Evolutionary conservation across 2,888 invertebrate species (phyloP).

Genomic region (Drosophila greeni): DNA sequence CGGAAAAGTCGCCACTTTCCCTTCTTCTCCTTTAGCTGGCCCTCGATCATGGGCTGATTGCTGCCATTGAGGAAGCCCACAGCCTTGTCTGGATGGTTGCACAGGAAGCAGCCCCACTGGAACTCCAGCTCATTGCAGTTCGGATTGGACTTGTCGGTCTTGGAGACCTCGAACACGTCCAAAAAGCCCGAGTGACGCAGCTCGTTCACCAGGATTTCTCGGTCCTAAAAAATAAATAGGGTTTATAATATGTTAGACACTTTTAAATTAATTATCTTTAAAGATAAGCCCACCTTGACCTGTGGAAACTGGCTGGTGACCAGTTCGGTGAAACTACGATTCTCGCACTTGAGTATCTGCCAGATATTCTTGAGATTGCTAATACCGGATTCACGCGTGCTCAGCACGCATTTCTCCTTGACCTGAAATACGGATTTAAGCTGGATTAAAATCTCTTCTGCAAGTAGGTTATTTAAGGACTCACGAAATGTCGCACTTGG

Average conservation of each 20-base stretch:
- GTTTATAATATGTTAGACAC: background rate
- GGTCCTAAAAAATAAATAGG: conserved; percentile 82
- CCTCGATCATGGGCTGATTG: conserved; percentile 92
- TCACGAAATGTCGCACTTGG: conserved; percentile 82
- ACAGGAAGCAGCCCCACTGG: conserved; percentile 94
- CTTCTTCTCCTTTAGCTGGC: conserved; percentile 94
- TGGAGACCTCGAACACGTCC: conserved; percentile 92
- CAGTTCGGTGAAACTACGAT: conserved; percentile 91
- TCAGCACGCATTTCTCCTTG: conserved; percentile 86
- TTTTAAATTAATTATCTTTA: no score
- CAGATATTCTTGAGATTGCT: conserved; percentile 93
- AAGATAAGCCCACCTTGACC: conserved; percentile 82
- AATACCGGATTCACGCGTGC: conserved; percentile 89
- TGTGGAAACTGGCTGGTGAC: conserved; percentile 97
- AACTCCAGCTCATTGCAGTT: conserved; percentile 80
- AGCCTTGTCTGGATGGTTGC: conserved; percentile 94
- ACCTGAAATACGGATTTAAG: conserved; percentile 79
- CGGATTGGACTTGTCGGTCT: conserved; percentile 78
- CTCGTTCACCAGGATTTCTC: conserved; percentile 91
- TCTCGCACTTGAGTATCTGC: conserved; percentile 95
- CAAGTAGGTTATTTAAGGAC: conserved; percentile 22
- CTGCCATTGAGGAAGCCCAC: conserved; percentile 89
- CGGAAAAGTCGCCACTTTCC: conserved; percentile 94
- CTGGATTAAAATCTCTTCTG: no score
- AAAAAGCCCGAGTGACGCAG: conserved; percentile 91